Base-by-base conservation (phyloP, 2,888 invertebrate genomes). In the Heterodera filipjevi region DNA sequence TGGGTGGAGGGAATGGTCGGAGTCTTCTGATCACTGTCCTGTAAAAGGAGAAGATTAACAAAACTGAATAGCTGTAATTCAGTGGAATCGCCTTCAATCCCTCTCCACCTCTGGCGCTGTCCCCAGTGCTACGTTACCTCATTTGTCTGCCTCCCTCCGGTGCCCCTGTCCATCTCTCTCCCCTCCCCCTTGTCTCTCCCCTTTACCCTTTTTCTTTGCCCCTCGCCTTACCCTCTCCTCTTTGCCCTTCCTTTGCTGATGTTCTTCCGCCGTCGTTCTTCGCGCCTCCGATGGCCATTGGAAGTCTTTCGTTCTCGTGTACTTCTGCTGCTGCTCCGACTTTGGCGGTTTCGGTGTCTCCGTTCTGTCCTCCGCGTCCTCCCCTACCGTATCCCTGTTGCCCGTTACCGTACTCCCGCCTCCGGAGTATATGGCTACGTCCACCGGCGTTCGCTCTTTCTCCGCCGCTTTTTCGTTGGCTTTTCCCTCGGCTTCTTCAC, bases 261-360 rank as follows among this genome's bases (percentile, higher is more conserved):
- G 6, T 39, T 39, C 39, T 39, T 39, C 39, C 39, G 39, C 39
- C 39, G 39, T 39, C 39, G 59, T 27, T 3, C 75, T 64, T n/a
- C 75, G 30, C 27, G 66, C 66, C 30, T 53, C 75, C 32, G 75
- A 75, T 22, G 75, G 75, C 75, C 75, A 75, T 1, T 75, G 53
- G 8, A 75, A 46, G 30, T 75, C 68, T 12, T 73, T 73, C 12
- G 64, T 64, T 16, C 35, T n/a, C 44, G 35, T 22, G 22, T 33
- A 10, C 44, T 32, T 64, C 39, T 64, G 66, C 44, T 64, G 32
- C 35, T 49, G 64, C 35, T 30, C 30, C 66, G 27, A 22, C 59
- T 32, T 68, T 6, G 66, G 53, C 22, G 66, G 59, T 27, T 53
- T 44, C 6, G 27, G 32, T 30, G 66, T 30, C 33, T 66, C 46